These are phyloP conservation scores for Thunnus thynnus DNA, from an alignment of 2,113 vertebrate genomes.

Conservation along the genomic window DNA sequence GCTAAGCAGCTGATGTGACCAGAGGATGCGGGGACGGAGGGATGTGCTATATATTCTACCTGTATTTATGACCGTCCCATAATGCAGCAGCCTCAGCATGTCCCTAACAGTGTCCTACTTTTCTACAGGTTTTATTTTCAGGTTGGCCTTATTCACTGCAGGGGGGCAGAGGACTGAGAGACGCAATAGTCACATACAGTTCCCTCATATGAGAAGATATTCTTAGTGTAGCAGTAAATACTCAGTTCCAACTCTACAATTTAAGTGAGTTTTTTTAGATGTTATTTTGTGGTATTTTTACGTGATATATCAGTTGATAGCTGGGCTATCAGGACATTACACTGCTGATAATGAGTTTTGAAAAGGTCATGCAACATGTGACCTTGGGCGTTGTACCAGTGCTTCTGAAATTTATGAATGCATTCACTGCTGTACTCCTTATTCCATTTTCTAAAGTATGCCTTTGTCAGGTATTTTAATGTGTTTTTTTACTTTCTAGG, in stretches of 20 bases:
- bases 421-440: too few relatives aligned
- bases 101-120: slow-evolving; percentile 74
- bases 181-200: slow-evolving; percentile 6
- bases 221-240: background rate
- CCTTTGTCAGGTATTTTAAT: too few relatives aligned
- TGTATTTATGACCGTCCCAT: slow-evolving; percentile 76
- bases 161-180: slow-evolving; percentile 37
- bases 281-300: too few relatives aligned
- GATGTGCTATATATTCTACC: slow-evolving; percentile 30
- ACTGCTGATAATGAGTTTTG: background rate
- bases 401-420: too few relatives aligned
- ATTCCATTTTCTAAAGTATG: too few relatives aligned
- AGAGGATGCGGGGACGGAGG: slow-evolving; percentile 29
- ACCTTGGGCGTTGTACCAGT: too few relatives aligned
- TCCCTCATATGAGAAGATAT: background rate
- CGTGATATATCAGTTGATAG: background rate
- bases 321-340: background rate
- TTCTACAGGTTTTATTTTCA: slow-evolving; percentile 54
- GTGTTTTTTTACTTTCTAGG: too few relatives aligned
- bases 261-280: background rate
- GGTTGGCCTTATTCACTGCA: slow-evolving; percentile 67
- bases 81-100: slow-evolving; percentile 79
- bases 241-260: background rate
- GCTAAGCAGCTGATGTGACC: slow-evolving; percentile 14
- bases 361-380: too few relatives aligned